Evolutionary conservation across 2,888 invertebrate genomes (phyloP).

Genomic region (Papilio elwesi): DNA sequence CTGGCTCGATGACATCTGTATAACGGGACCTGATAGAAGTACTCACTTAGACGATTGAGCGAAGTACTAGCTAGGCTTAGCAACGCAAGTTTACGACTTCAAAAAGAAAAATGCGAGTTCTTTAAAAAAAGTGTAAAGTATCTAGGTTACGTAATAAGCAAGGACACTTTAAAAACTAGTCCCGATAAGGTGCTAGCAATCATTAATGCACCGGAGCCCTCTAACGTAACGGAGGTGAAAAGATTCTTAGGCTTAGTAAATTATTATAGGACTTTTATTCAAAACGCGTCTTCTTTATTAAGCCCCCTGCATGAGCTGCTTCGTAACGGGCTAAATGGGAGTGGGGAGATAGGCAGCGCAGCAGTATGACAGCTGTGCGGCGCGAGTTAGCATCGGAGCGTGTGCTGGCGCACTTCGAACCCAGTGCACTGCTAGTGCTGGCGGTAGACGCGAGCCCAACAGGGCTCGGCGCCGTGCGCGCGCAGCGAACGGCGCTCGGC

Average conservation of each 20-base stretch:
- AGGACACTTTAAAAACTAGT: neutral
- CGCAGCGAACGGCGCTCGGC: neutral
- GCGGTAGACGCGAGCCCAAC: no score
- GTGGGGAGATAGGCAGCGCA: no score
- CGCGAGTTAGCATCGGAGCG: neutral
- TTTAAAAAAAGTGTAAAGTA: neutral
- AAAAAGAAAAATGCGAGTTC: neutral
- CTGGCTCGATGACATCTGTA: neutral
- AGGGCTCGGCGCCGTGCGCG: neutral
- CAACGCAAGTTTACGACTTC: neutral
- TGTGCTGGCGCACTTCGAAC: neutral
- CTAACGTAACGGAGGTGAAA: neutral
- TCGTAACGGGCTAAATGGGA: no score
- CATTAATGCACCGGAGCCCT: neutral
- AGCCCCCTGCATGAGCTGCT: no score
- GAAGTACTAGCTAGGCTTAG: neutral
- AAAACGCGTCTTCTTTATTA: no score
- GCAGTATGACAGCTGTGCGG: no score
- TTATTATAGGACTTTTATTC: no score
- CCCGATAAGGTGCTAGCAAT: neutral
- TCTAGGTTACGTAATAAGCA: neutral
- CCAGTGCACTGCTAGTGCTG: neutral
- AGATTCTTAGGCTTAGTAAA: neutral
- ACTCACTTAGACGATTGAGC: neutral
- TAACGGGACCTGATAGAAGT: neutral